phyloP scores from a whole-genome alignment of 2,113 vertebrate genomes.

The Anhinga rufa region DNA sequence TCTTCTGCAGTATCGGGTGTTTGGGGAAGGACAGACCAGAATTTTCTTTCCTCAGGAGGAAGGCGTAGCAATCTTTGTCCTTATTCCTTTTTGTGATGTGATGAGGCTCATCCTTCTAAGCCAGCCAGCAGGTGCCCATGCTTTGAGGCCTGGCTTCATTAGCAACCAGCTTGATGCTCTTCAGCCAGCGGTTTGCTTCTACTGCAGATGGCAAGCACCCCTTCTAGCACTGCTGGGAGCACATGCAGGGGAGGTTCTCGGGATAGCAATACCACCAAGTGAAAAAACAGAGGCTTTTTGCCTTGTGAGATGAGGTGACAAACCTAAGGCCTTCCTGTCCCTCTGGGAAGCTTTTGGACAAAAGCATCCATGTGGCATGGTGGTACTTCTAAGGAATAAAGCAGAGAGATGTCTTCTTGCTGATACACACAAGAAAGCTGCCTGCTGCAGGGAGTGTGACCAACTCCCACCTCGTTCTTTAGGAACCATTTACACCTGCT shows the following conservation, averaged over 20 bases:
- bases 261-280: neutral
- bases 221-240: neutral
- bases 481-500: neutral
- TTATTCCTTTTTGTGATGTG: neutral
- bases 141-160: neutral
- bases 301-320: neutral
- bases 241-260: fast-evolving
- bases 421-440: neutral
- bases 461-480: neutral
- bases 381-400: neutral
- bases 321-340: neutral
- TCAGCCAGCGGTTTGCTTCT: neutral
- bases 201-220: neutral
- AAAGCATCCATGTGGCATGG: neutral
- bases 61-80: neutral
- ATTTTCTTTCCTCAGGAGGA: neutral
- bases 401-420: neutral
- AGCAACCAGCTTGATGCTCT: neutral
- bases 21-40: neutral
- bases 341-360: neutral
- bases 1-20: neutral
- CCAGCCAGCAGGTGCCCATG: neutral
- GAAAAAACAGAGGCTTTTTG: neutral
- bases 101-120: neutral
- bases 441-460: neutral